phyloP scores from a whole-genome alignment of 2,797 vertebrate genomes.

The Anniella stebbinsi region DNA sequence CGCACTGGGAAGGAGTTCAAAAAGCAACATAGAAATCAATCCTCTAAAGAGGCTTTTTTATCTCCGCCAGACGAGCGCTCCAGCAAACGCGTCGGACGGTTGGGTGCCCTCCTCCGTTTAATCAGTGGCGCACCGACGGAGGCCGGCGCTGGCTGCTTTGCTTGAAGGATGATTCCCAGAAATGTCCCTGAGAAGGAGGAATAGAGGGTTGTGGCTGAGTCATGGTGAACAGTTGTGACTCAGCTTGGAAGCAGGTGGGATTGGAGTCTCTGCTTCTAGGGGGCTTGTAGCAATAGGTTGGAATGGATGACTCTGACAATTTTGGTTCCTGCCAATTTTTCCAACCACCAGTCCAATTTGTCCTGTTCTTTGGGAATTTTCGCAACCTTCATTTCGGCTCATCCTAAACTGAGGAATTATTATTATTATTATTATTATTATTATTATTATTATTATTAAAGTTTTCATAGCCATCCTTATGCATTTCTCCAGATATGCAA shows the following conservation, averaged over 20 bases:
- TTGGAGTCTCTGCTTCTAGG: fast-evolving
- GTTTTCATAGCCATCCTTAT: no score
- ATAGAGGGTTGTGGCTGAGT: fast-evolving
- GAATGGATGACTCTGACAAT: no score
- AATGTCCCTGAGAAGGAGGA: not conserved
- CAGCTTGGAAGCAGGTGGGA: not conserved
- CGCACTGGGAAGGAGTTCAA: conserved; percentile 78
- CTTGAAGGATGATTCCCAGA: not conserved
- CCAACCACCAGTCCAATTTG: no score
- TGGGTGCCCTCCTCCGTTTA: conserved; percentile 78
- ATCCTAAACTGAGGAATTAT: no score
- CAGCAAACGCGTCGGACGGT: conserved; percentile 59
- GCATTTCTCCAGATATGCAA: no score
- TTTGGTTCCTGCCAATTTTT: no score
- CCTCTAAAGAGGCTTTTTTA: conserved; percentile 87
- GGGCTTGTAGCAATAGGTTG: not conserved
- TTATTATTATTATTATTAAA: no score
- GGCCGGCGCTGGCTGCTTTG: not conserved
- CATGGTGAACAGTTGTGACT: fast-evolving
- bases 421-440: no score
- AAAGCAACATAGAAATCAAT: conserved; percentile 81
- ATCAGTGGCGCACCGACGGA: conserved; percentile 79
- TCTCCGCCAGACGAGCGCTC: conserved; percentile 78
- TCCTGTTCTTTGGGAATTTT: no score
- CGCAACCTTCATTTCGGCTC: no score